Conservation (phyloP, 2,888 invertebrate genomes). For the Cheilosia vernalis region DNA sequence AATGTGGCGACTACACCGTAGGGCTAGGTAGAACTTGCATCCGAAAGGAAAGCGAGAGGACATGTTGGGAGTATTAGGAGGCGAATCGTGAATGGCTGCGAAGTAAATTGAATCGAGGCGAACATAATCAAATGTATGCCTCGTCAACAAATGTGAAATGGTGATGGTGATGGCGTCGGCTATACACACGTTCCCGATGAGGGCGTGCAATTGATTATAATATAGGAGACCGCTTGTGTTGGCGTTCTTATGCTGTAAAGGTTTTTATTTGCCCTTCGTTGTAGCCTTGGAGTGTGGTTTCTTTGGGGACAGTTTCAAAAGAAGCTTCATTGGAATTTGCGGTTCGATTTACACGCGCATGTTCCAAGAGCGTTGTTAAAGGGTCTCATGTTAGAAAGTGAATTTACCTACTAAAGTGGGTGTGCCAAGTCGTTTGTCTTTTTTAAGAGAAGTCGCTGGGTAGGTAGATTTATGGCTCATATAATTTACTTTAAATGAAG, state of each 20-base stretch:
- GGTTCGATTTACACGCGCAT: no score
- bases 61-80: neutral
- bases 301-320: no score
- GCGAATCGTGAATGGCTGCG: conserved; percentile 45
- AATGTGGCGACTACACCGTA: conserved; percentile 1
- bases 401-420: no score
- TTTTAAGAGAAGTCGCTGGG: no score
- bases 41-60: conserved; percentile 14
- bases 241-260: conserved; percentile 13
- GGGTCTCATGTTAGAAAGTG: no score
- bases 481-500: no score
- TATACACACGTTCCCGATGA: conserved; percentile 53
- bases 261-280: conserved; percentile 4
- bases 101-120: conserved; percentile 70
- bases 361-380: no score
- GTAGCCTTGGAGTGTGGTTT: neutral
- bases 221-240: conserved; percentile 12
- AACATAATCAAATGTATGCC: conserved; percentile 73
- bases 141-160: conserved; percentile 73
- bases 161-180: conserved; percentile 70
- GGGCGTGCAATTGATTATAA: conserved; percentile 50
- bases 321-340: no score
- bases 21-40: conserved; percentile 29
- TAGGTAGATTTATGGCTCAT: no score
- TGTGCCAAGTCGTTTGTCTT: no score